Base-by-base conservation (phyloP, 1,140 invertebrate genomes). In the Mamestra configurata region DNA sequence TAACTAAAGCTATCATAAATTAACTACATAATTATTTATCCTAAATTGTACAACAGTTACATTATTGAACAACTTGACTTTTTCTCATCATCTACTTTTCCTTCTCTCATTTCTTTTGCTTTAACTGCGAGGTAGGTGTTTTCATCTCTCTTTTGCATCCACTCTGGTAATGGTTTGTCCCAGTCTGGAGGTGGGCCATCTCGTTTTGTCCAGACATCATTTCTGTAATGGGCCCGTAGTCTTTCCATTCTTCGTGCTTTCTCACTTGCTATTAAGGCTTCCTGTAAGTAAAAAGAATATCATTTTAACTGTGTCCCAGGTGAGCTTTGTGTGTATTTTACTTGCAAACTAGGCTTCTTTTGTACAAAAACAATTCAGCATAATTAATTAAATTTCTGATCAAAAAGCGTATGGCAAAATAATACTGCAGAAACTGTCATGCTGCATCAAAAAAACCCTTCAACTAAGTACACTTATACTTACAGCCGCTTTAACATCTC, bases 121-220 rank as follows among this genome's bases (percentile, higher is more conserved):
- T 97, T 97, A 3, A 95, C 13, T 81, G 96, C 95, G 66, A 98
- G 95, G 92, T 96, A 98, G 11, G 97, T 96, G 77, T 96, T 95
- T 84, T 97, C 95, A 81, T 97, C 96, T 86, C 96, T 94, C 84
- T 98, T 96, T 22, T 93, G 85, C 88, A 98, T 94, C 96, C 97
- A 97, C 24, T 97, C 96, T 6, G 98, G 98, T 80, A 98, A 90
- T 4, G 97, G 97, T 77, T 95, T 95, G 81, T 96, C 96, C 98
- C 98, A 99, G 89, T 98, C 96, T 79, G 93, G 88, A 5, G 98
- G 98, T 7, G 98, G 98, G 73, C 94, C 83, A n/a, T 96, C 95
- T 64, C 98, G 95, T 87, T 96, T 97, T 84, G 96, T 94, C 98
- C 98, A 99, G 18, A 97, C 96, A 88, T 97, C 95, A 93, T 99